Base-by-base conservation (phyloP, 2,797 vertebrate species). In the Ctenopoma kingsleyae region DNA sequence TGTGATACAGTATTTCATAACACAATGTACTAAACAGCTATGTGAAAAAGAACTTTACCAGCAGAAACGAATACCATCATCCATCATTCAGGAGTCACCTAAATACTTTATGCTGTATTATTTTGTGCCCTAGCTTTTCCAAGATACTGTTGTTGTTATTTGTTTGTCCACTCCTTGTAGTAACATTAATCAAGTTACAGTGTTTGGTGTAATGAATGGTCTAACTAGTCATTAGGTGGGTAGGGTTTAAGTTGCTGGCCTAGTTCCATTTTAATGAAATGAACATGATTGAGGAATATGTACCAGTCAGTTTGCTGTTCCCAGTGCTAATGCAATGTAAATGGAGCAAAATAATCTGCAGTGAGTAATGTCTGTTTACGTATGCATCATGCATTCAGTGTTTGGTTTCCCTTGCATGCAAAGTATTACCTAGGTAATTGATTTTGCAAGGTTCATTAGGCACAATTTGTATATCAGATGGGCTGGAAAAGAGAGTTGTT, bases 391-490 rank as follows among this genome's bases (percentile, higher is more conserved):
- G 87, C 88, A 86, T 89, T 88, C 88, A 67, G 81, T 87, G 80
- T 91, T 90, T 86, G 87, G 77, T 80, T 90, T 89, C 81, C 71
- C 84, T 89, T 87, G 86, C 89, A 93, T 93, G 92, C 89, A 91
- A 92, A 93, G 88, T 90, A 87, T 90, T 88, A 93, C 86, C 83
- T 80, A 87, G 89, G 86, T 92, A 93, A 94, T 95, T 93, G 92
- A 94, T 93, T 94, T 92, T 91, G 87, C 83, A 85, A 52, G 87
- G 85, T 94, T 94, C 92, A 93, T 94, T 93, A 93, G 86, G 91
- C 86, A 81, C 90, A 93, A 93, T 94, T 94, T 94, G 91, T 93
- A 91, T 91, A 92, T 92, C 87, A 91, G 91, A 93, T 91, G 91
- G 90, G 89, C 87, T 91, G 90, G 88, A 93, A 94, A 93, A 91